Percentiles rank a stretch among this genome's conserved stretches.
Evolutionary conservation across 2,113 vertebrate genomes (phyloP).

Genomic region (Saguinus midas): DNA sequence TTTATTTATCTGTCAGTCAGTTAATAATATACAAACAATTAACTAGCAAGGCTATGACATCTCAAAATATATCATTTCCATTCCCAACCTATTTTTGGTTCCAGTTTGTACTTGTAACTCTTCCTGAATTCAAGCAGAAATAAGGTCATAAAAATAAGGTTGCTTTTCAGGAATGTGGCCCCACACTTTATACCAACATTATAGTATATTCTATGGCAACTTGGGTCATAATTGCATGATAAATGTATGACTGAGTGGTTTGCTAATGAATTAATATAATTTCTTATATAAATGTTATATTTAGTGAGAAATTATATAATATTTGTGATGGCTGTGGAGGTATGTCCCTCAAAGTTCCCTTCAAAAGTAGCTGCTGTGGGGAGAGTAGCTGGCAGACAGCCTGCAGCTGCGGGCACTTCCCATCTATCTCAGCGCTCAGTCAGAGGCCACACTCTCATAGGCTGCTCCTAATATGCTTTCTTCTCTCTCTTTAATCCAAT

Average conservation of each 20-base stretch:
- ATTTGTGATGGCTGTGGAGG: background rate
- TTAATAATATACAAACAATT: background rate
- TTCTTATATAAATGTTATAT: background rate
- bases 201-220: background rate
- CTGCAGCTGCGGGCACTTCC: background rate
- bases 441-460: background rate
- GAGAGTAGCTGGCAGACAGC: background rate
- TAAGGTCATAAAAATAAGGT: background rate
- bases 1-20: background rate
- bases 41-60: background rate
- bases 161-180: background rate
- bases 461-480: background rate
- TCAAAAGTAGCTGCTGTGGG: background rate
- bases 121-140: background rate
- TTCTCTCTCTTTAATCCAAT: background rate
- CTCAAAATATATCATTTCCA: conserved; percentile 18
- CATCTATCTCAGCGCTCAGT: background rate
- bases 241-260: background rate
- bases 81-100: background rate
- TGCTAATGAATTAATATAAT: background rate
- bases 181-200: background rate
- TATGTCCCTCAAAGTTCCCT: background rate
- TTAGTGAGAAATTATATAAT: background rate
- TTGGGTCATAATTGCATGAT: background rate
- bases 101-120: background rate